phyloP scores from a whole-genome alignment of 2,113 vertebrate species.

The Chlamydotis undulata region DNA sequence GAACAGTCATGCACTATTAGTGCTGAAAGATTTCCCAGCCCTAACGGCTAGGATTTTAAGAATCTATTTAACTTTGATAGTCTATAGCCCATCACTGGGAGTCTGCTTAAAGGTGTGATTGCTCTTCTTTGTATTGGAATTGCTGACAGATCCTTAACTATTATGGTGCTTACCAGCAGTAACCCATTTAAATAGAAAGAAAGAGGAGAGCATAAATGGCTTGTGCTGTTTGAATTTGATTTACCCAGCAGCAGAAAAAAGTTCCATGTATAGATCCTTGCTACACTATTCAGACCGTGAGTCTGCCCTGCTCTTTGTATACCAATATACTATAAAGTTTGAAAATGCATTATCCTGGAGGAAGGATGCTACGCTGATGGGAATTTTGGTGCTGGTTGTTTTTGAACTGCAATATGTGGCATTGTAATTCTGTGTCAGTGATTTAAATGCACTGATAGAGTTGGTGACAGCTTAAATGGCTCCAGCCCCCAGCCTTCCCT shows the following conservation, averaged over 20 bases:
- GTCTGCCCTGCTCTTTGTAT: neutral
- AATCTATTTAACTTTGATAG: slow-evolving; percentile 71
- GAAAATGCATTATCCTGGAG: slow-evolving; percentile 22
- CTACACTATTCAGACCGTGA: neutral
- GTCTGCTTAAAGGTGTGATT: slow-evolving; percentile 64
- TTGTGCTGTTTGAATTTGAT: slow-evolving; percentile 57
- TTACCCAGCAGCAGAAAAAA: slow-evolving; percentile 47
- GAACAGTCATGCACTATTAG: slow-evolving; percentile 65
- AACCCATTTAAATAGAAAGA: slow-evolving; percentile 66
- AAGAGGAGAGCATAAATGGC: slow-evolving; percentile 24
- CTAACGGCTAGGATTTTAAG: slow-evolving; percentile 60
- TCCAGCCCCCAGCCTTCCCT: slow-evolving; percentile 66
- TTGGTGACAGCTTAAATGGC: slow-evolving; percentile 79
- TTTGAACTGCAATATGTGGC: slow-evolving; percentile 56
- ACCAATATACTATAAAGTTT: neutral
- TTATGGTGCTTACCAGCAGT: slow-evolving; percentile 58
- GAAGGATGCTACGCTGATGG: neutral
- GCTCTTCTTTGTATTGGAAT: slow-evolving; percentile 68
- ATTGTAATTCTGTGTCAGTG: slow-evolving; percentile 74
- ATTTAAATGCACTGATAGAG: slow-evolving; percentile 76
- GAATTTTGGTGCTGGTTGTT: slow-evolving; percentile 55
- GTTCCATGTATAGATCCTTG: neutral
- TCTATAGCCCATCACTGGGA: slow-evolving; percentile 57
- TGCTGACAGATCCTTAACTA: slow-evolving; percentile 70
- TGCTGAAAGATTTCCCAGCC: slow-evolving; percentile 65